Base-by-base conservation (phyloP, 2,888 invertebrate genomes). In the Stenodema calcarata region DNA sequence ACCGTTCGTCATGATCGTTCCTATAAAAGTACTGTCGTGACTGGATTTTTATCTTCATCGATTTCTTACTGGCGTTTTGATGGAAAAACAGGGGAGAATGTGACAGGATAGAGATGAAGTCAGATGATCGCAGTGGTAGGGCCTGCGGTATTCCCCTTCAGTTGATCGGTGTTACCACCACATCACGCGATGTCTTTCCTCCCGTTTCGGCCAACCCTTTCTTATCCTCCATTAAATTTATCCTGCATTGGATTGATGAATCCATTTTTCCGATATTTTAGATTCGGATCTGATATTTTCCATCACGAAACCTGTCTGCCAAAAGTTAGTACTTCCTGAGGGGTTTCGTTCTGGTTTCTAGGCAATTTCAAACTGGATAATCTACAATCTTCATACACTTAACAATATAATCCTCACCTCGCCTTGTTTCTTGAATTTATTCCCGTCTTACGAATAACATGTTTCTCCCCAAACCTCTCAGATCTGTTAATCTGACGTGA, bases 281-380 rank as follows among this genome's bases (percentile, higher is more conserved):
- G n/a, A 44, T 78, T 27, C 27, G n/a, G 23, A 0, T 78, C 44
- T 78, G 78, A 44, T 78, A 78, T 42, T 42, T 42, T 44, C 44
- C 23, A 4, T 78, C 78, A 78, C 78, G 78, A 78, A 78, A 78
- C 23, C 78, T 78, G 78, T 78, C 78, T 6, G 1, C 7, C 4
- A 35, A 35, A 7, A 4, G 35, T 4, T 35, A 7, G 2, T 35
- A 35, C 35, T 7, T 35, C 35, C 35, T 35, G 35, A 4, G 4
- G 35, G 35, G 7, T 7, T 35, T 35, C 35, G 35, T 35, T 35
- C 35, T 35, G 35, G 35, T 35, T 35, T 35, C 35, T 35, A 2
- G 35, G 2, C 2, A 7, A 35, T n/a, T n/a, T n/a, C n/a, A 35
- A 35, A 4, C 4, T 35, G 35, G 2, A 35, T 2, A 35, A 35